These are phyloP conservation scores for Alosa alosa DNA, from an alignment of 2,113 vertebrate species.

Conservation along the genomic window DNA sequence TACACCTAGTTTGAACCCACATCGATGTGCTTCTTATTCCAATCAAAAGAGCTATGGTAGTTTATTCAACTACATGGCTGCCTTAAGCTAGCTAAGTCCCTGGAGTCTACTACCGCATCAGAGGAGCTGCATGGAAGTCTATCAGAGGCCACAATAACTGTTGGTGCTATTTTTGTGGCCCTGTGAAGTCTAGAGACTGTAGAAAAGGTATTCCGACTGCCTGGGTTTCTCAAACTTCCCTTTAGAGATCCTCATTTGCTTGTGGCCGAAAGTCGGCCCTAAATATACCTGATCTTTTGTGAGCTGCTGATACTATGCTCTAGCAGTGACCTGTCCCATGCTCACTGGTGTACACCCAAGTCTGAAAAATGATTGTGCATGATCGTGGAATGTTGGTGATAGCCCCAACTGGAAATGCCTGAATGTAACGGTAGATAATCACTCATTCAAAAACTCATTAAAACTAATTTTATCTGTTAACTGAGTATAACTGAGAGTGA, in stretches of 20 bases:
- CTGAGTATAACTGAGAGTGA: background rate
- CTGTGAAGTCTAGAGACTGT: constrained; percentile 41
- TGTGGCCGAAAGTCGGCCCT: constrained; percentile 63
- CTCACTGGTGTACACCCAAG: background rate
- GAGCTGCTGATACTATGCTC: background rate
- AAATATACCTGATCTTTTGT: constrained; percentile 54
- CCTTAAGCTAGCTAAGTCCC: background rate
- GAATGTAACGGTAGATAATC: too few species aligned
- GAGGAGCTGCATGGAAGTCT: background rate
- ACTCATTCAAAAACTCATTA: too few species aligned
- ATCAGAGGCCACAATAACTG: constrained; percentile 10
- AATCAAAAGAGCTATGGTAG: background rate
- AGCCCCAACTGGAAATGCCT: too few species aligned
- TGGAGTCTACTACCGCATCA: background rate
- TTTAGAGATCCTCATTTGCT: constrained; percentile 68
- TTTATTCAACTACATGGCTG: background rate
- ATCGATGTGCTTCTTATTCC: background rate
- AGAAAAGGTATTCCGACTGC: constrained; percentile 44
- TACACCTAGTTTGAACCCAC: background rate
- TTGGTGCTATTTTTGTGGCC: constrained; percentile 13
- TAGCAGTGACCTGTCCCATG: background rate
- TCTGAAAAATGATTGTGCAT: too few species aligned
- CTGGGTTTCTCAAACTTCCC: constrained; percentile 62
- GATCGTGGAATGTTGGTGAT: too few species aligned
- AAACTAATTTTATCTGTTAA: too few species aligned